These are phyloP conservation scores for Limnephilus lunatus DNA, from an alignment of 2,888 invertebrate genomes.

Conservation along the genomic window DNA sequence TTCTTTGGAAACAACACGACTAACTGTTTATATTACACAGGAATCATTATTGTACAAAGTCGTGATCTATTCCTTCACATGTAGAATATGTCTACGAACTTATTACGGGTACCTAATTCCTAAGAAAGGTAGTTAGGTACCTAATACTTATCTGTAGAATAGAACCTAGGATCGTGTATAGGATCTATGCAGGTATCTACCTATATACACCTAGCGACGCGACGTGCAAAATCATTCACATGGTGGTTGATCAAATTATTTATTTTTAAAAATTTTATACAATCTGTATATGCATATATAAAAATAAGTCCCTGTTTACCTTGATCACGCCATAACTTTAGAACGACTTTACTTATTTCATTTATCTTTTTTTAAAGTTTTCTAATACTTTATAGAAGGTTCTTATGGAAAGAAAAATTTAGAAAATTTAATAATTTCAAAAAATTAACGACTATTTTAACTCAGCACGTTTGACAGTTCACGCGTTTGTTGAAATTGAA, in stretches of 20 bases:
- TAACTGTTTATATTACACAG: slow-evolving; percentile 8
- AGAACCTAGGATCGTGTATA: not conserved
- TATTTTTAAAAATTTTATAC: too few relatives aligned
- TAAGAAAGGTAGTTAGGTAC: not conserved
- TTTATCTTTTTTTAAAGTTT: too few relatives aligned
- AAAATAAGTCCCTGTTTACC: too few relatives aligned
- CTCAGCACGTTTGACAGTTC: too few relatives aligned
- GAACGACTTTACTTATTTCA: too few relatives aligned
- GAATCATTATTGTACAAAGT: slow-evolving; percentile 22
- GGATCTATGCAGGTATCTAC: not conserved
- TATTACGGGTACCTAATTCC: not conserved
- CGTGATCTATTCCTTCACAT: slow-evolving; percentile 16
- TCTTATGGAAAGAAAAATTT: too few relatives aligned
- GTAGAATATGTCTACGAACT: not conserved
- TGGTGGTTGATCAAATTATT: not conserved
- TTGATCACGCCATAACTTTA: too few relatives aligned
- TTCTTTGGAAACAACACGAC: slow-evolving; percentile 28
- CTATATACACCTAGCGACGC: not conserved
- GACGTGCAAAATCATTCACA: not conserved
- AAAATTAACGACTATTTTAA: too few relatives aligned
- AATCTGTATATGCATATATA: too few relatives aligned
- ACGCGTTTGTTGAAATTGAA: too few relatives aligned
- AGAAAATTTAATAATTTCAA: too few relatives aligned
- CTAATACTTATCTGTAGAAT: not conserved
- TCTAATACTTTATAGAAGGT: too few relatives aligned